phyloP scores from a whole-genome alignment of 2,113 vertebrate species.

The Mobula birostris region DNA sequence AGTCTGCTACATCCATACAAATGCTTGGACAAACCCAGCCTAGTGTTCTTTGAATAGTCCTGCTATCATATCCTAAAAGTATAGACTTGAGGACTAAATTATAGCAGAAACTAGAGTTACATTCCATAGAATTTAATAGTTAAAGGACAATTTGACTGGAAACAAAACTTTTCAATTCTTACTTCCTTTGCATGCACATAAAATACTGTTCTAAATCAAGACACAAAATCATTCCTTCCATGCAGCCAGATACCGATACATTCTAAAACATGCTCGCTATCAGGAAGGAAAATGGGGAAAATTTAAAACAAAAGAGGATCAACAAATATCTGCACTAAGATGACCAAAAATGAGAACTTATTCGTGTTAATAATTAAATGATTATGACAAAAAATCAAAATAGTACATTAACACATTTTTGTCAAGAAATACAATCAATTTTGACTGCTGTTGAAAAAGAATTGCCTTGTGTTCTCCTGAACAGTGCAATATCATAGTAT shows the following conservation, averaged over 20 bases:
- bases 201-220: not conserved
- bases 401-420: not conserved
- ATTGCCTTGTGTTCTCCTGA: not conserved
- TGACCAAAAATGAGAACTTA: not conserved
- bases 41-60: too few species aligned
- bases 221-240: too few species aligned
- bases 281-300: not conserved
- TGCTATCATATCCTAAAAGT: too few species aligned
- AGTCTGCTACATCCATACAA: too few species aligned
- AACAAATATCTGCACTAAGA: not conserved
- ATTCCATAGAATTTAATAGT: too few species aligned
- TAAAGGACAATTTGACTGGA: too few species aligned
- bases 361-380: not conserved
- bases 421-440: not conserved
- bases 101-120: too few species aligned
- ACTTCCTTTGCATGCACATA: not conserved
- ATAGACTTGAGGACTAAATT: too few species aligned
- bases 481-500: not conserved
- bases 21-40: too few species aligned
- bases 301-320: not conserved
- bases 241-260: not conserved
- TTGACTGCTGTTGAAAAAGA: not conserved
- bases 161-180: too few species aligned
- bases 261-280: not conserved
- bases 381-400: not conserved